Percentiles rank a stretch among this genome's conserved stretches.
Evolutionary conservation across 2,797 vertebrate species (phyloP).

Genomic region (Zalophus californianus): DNA sequence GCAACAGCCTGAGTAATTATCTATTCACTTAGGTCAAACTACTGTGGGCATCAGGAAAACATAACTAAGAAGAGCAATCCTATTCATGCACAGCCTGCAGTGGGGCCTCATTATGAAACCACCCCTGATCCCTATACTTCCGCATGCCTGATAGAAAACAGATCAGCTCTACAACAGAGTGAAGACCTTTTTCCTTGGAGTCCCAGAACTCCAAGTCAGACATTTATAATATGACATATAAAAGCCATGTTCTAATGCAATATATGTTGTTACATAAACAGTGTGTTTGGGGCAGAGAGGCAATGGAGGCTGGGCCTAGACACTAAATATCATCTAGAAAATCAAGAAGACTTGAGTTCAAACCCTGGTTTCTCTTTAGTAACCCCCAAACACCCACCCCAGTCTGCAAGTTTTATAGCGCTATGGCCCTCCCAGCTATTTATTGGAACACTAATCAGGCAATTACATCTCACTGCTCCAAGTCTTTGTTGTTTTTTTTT

Average conservation of each 20-base stretch:
- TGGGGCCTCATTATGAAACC: neutral
- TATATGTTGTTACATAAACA: neutral
- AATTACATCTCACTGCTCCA: neutral
- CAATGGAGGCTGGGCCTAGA: neutral
- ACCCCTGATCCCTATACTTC: neutral
- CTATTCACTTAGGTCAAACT: constrained; percentile 69
- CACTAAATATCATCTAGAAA: neutral
- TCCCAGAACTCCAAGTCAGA: neutral
- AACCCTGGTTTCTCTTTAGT: neutral
- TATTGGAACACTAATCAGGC: neutral
- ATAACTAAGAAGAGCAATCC: constrained; percentile 30
- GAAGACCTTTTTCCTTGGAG: neutral
- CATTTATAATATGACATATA: neutral
- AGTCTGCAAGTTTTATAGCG: neutral
- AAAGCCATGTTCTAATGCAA: neutral
- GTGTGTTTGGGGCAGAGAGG: neutral
- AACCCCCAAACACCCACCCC: neutral
- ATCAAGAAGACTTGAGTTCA: neutral
- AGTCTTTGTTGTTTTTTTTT: neutral
- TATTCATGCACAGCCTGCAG: neutral
- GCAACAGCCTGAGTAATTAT: constrained; percentile 65
- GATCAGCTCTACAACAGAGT: neutral
- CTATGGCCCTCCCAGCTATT: accelerated
- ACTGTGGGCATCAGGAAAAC: constrained; percentile 50
- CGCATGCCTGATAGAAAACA: neutral